A percentile compares a stretch with the other conserved stretches of the same genome.
Evolutionary conservation across 1,140 invertebrate genomes (phyloP).

Genomic region (Gonatopus flavifemur): DNA sequence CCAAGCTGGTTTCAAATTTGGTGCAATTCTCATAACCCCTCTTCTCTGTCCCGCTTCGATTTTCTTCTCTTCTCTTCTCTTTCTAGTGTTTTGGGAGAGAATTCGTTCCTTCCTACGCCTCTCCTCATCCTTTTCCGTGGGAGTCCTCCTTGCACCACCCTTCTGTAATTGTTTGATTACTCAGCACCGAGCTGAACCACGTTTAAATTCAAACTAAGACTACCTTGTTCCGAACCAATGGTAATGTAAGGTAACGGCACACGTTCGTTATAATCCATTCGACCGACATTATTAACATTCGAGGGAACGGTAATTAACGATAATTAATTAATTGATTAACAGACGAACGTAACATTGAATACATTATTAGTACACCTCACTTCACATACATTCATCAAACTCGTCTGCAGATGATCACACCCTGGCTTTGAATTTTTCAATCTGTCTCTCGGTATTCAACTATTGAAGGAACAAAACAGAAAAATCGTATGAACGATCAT

Average conservation of each 20-base stretch:
- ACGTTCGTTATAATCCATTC: constrained; percentile 23
- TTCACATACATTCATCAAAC: too few relatives aligned
- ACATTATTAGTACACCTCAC: too few relatives aligned
- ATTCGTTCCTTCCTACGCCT: constrained; percentile 16
- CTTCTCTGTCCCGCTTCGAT: constrained; percentile 23
- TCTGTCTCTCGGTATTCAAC: too few relatives aligned
- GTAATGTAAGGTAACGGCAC: constrained; percentile 30
- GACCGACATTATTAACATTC: constrained; percentile 34
- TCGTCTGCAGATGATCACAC: too few relatives aligned
- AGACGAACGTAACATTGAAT: too few relatives aligned
- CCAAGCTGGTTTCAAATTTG: constrained; percentile 37
- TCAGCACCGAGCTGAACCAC: constrained; percentile 53
- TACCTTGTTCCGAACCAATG: constrained; percentile 26
- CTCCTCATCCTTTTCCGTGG: neutral
- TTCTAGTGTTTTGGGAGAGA: too few relatives aligned
- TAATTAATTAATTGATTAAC: constrained; percentile 49
- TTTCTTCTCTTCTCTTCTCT: constrained; percentile 12
- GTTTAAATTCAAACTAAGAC: constrained; percentile 55
- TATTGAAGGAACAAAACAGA: too few relatives aligned
- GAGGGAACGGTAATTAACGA: constrained; percentile 48
- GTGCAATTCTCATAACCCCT: constrained; percentile 20
- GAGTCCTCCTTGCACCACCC: neutral
- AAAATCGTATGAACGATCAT: too few relatives aligned
- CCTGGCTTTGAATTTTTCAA: too few relatives aligned
- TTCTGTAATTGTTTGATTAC: constrained; percentile 59